phyloP scores from a whole-genome alignment of 2,113 vertebrate genomes.

The Platysteira castanea region DNA sequence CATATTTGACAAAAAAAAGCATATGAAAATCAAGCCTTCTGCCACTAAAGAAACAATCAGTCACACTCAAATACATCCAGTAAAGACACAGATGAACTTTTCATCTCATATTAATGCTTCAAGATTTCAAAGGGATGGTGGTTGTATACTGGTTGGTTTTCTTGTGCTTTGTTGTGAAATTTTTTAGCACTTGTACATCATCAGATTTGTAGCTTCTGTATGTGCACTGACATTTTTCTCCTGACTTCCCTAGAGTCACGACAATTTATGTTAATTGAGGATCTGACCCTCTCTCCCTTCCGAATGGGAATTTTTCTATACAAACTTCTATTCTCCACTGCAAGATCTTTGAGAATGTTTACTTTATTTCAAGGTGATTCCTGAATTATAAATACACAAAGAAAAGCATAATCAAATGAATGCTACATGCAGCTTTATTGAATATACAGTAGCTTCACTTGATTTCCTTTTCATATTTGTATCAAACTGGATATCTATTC shows the following conservation, averaged over 20 bases:
- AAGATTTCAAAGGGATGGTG: background rate
- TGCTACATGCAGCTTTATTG: slow-evolving; percentile 7
- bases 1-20: background rate
- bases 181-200: background rate
- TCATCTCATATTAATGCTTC: background rate
- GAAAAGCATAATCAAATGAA: background rate
- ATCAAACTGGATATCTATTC: slow-evolving; percentile 68
- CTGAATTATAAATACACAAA: background rate
- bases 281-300: background rate
- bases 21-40: background rate
- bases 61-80: background rate
- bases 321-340: background rate
- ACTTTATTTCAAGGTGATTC: slow-evolving; percentile 37
- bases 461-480: slow-evolving; percentile 65
- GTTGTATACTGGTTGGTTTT: background rate
- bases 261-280: background rate
- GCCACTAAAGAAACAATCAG: background rate
- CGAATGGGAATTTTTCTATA: background rate
- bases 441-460: slow-evolving; percentile 19
- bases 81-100: background rate
- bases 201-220: background rate
- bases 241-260: background rate
- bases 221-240: background rate
- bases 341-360: background rate
- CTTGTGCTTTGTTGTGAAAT: background rate